phyloP scores from a whole-genome alignment of 1,140 invertebrate genomes.

The Drosophila sucinea region DNA sequence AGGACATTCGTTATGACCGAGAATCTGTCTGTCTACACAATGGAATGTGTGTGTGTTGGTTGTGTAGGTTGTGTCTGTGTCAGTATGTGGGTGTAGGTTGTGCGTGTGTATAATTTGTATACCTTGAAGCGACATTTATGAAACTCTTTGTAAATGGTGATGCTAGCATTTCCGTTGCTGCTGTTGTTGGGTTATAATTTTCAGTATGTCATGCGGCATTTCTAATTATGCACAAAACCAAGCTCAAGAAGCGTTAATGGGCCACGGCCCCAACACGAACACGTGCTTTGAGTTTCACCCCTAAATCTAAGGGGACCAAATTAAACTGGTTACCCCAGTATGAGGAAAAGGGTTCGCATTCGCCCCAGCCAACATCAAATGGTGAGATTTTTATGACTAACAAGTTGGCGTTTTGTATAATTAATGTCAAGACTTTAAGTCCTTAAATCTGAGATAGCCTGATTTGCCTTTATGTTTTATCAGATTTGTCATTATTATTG shows the following conservation, averaged over 20 bases:
- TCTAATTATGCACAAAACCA: constrained; percentile 55
- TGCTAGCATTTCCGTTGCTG: not conserved
- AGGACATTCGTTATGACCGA: not conserved
- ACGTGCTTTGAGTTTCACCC: constrained; percentile 25
- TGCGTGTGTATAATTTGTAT: constrained; percentile 43
- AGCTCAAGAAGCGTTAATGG: constrained; percentile 48
- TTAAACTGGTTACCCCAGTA: constrained; percentile 8
- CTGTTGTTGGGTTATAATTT: constrained; percentile 1
- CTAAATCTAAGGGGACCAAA: not conserved
- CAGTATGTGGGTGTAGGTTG: not conserved
- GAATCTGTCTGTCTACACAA: constrained; percentile 32
- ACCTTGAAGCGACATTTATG: constrained; percentile 39
- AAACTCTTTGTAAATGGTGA: constrained; percentile 13
- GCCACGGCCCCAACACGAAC: constrained; percentile 19
- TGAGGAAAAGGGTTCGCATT: not conserved
- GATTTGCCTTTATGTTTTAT: constrained; percentile 42
- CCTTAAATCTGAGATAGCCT: constrained; percentile 23
- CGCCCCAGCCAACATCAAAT: not conserved
- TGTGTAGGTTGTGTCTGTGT: constrained; percentile 16
- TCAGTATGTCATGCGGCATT: constrained; percentile 31
- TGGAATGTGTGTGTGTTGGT: not conserved
- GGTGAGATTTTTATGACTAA: constrained; percentile 13
- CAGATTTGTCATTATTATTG: constrained; percentile 53
- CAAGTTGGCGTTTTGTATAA: constrained; percentile 35
- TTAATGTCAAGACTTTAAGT: constrained; percentile 54